These are phyloP conservation scores for Aphelocoma californica DNA, from an alignment of 2,797 vertebrate genomes.

Conservation along the genomic window DNA sequence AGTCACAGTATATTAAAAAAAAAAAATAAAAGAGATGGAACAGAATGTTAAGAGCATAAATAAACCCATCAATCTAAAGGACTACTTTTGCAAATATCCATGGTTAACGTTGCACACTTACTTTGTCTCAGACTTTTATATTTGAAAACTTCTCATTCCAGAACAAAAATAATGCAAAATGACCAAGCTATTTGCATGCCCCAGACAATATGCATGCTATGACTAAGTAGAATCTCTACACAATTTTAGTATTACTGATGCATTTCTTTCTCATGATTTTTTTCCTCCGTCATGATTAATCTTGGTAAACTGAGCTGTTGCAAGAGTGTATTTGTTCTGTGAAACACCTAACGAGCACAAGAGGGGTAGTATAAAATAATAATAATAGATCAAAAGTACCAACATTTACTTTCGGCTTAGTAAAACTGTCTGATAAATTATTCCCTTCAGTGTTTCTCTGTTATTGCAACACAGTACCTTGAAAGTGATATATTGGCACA, in stretches of 20 bases:
- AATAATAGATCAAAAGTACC: conserved; percentile 50
- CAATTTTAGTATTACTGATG: not conserved
- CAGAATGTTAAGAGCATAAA: not conserved
- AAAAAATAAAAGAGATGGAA: not conserved
- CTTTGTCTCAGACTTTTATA: not conserved
- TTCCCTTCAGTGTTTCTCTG: conserved; percentile 54
- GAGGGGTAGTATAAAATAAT: conserved; percentile 12
- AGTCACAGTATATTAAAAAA: not conserved
- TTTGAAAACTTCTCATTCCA: not conserved
- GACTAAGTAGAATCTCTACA: not conserved
- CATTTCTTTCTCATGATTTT: not conserved
- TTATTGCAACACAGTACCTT: conserved; percentile 57
- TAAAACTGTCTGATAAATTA: conserved; percentile 61
- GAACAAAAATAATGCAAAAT: not conserved
- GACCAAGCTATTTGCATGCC: not conserved
- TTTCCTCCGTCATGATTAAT: not conserved
- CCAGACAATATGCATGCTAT: not conserved
- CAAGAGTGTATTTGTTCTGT: not conserved
- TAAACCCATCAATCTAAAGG: not conserved
- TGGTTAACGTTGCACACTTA: not conserved
- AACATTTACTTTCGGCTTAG: conserved; percentile 59
- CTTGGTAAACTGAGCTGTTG: not conserved
- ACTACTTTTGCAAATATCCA: not conserved
- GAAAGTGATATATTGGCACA: conserved; percentile 64
- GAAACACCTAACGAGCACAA: conserved; percentile 19